Evolutionary conservation across 2,113 vertebrate species (phyloP).

Genomic region (Sinocyclocheilus rhinocerous): DNA sequence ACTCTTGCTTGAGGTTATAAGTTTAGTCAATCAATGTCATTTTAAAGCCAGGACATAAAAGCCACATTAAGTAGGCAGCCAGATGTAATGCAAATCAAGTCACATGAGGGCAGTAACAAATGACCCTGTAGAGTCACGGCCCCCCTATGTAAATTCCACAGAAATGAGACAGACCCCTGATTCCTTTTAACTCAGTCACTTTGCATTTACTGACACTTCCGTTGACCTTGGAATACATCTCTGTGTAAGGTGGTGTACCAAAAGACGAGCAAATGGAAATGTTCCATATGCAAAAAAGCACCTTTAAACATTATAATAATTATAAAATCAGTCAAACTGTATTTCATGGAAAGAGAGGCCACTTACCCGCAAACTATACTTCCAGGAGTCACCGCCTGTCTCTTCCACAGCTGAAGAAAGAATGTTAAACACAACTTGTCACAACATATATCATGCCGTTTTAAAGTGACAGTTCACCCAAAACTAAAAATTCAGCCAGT

Average conservation of each 20-base stretch:
- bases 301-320: not conserved
- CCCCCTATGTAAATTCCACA: not conserved
- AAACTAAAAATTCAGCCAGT: not conserved
- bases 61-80: constrained; percentile 14
- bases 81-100: constrained; percentile 28
- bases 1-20: not conserved
- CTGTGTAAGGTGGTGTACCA: not conserved
- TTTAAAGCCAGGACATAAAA: constrained; percentile 21
- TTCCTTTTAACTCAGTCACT: constrained; percentile 9
- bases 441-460: constrained; percentile 10
- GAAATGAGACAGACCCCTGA: not conserved
- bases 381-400: constrained; percentile 97
- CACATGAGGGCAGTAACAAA: constrained; percentile 2
- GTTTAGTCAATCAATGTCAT: constrained; percentile 24
- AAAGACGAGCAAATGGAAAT: not conserved
- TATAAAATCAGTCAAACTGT: not conserved
- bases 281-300: not conserved
- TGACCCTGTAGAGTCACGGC: not conserved
- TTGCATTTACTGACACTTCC: not conserved
- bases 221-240: not conserved
- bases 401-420: constrained; percentile 85
- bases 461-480: not conserved
- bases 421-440: not conserved
- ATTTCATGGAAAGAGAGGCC: not conserved
- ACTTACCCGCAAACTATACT: constrained; percentile 96